A percentile compares a stretch with the other conserved stretches of the same genome.
Conservation (phyloP, 2,888 invertebrate genomes). For the Sphaeridia pumilis region DNA sequence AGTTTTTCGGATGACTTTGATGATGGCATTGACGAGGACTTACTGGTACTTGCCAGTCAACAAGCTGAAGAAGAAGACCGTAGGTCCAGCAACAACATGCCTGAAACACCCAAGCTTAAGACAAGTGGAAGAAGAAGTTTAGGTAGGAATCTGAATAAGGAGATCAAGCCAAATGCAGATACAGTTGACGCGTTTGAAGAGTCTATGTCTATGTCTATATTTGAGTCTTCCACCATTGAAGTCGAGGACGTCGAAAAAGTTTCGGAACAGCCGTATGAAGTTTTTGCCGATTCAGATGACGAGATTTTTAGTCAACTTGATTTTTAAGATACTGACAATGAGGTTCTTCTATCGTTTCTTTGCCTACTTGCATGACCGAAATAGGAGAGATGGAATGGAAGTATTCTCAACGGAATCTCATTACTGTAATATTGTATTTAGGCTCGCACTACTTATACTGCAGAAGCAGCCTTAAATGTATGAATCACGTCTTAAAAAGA, state of each 20-base stretch:
- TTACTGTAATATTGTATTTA: too few species aligned
- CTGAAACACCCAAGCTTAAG: neutral
- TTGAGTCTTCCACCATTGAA: neutral
- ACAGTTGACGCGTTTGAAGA: neutral
- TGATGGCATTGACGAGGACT: neutral
- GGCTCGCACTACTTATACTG: too few species aligned
- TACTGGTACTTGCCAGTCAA: neutral
- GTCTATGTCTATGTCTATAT: neutral
- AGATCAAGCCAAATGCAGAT: neutral
- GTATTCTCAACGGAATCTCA: too few species aligned
- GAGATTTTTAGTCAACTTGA: neutral
- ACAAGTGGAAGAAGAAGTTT: neutral
- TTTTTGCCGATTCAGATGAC: neutral
- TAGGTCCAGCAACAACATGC: neutral
- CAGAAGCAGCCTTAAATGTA: too few species aligned
- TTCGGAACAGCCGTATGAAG: neutral
- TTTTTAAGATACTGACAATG: neutral
- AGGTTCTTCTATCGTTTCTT: too few species aligned
- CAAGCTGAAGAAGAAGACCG: neutral
- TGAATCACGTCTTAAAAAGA: too few species aligned
- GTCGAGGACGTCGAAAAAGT: neutral
- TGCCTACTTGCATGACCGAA: too few species aligned
- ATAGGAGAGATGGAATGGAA: too few species aligned
- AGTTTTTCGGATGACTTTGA: neutral
- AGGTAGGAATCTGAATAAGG: too few species aligned